phyloP scores from a whole-genome alignment of 1,140 invertebrate genomes.

The Drosophila novamexicana region DNA sequence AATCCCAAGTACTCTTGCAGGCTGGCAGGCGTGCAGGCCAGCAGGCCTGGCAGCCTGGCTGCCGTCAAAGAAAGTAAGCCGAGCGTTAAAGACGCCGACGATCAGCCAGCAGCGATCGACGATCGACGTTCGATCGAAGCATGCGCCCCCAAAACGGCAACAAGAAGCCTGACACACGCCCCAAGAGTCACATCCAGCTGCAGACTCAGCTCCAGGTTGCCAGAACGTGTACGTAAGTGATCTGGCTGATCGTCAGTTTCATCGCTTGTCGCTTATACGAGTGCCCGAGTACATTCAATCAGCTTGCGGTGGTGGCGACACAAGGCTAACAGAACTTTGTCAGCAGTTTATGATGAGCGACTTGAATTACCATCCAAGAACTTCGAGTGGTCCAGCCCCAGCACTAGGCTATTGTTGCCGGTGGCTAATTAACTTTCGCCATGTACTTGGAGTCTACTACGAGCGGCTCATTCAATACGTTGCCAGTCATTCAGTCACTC shows the following conservation, averaged over 20 bases:
- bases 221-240: slow-evolving; percentile 32
- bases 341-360: slow-evolving; percentile 71
- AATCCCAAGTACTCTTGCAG: slow-evolving; percentile 33
- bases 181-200: background rate
- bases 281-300: slow-evolving; percentile 37
- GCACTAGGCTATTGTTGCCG: slow-evolving; percentile 15
- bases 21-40: background rate
- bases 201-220: slow-evolving; percentile 2
- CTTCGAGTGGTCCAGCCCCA: slow-evolving; percentile 32
- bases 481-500: slow-evolving; percentile 9
- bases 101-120: background rate
- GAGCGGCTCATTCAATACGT: background rate
- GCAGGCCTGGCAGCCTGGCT: background rate
- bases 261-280: slow-evolving; percentile 21
- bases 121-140: slow-evolving; percentile 11
- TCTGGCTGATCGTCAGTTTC: slow-evolving; percentile 20
- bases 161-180: slow-evolving; percentile 63
- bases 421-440: slow-evolving; percentile 36
- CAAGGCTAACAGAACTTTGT: slow-evolving; percentile 62
- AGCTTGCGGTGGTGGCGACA: slow-evolving; percentile 67
- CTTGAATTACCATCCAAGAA: slow-evolving; percentile 61
- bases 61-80: slow-evolving; percentile 20
- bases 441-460: background rate
- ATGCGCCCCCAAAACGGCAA: slow-evolving; percentile 26
- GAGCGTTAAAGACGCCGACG: slow-evolving; percentile 63